Conservation (phyloP, 2,797 vertebrate genomes). For the Holocentrus rufus region DNA sequence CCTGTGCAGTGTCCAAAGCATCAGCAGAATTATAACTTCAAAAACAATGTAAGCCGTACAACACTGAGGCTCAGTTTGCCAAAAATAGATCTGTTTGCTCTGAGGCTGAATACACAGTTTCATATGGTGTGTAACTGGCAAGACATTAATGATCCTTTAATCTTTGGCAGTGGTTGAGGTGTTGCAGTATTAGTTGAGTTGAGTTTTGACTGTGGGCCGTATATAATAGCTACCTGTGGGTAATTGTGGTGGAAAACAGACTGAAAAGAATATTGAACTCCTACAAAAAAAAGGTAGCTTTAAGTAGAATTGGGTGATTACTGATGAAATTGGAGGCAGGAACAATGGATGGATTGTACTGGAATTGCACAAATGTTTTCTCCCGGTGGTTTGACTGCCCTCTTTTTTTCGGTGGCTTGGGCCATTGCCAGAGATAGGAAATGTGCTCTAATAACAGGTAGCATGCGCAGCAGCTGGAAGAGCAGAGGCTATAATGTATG, state of each 20-base stretch:
- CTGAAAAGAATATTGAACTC: conserved; percentile 36
- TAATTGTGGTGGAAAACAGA: conserved; percentile 44
- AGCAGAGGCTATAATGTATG: not conserved
- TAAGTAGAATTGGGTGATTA: conserved; percentile 45
- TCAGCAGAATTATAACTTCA: conserved; percentile 4
- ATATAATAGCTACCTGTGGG: conserved; percentile 17
- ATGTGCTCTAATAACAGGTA: conserved; percentile 67
- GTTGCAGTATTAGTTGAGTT: not conserved
- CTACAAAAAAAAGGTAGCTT: conserved; percentile 45
- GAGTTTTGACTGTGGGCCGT: conserved; percentile 10
- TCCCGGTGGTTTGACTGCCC: conserved; percentile 61
- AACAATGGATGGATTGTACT: conserved; percentile 50
- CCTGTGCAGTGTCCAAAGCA: not conserved
- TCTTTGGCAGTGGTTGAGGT: conserved; percentile 20
- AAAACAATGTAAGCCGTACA: not conserved
- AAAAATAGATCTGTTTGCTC: not conserved
- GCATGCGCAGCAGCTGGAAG: conserved; percentile 42
- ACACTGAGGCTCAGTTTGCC: not conserved
- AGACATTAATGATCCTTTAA: conserved; percentile 35
- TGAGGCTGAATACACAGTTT: not conserved
- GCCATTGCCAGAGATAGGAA: conserved; percentile 71
- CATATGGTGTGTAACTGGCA: conserved; percentile 11
- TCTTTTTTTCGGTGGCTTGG: conserved; percentile 72
- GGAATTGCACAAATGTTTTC: conserved; percentile 60
- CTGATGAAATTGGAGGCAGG: conserved; percentile 35